Base-by-base conservation (phyloP, 2,888 invertebrate species). In the Brachyopa scutellaris region DNA sequence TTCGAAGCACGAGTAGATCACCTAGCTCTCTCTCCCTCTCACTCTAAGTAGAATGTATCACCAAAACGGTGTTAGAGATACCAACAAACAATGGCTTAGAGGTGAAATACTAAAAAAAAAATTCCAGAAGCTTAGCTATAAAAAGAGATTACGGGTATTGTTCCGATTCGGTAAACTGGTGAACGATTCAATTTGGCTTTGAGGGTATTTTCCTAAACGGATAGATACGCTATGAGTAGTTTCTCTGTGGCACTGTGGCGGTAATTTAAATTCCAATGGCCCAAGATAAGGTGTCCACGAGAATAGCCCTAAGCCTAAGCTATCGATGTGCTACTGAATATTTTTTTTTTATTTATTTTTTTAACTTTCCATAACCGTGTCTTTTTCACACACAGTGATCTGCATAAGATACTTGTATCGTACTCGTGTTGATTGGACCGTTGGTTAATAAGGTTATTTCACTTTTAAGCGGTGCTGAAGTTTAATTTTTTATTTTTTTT, bases 141-240 rank as follows among this genome's bases (percentile, higher is more conserved):
- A 55, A 29, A 36, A 0, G 19, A 26, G 80, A 80, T 80, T 80
- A 74, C 23, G 49, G 49, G 13, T 53, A 80, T 80, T 74, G 69
- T 80, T 69, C 42, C 42, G 45, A 26, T 62, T 72, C 72, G 7
- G 42, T 53, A 38, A 72, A 53, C 42, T 62, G 53, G 73, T 74
- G 69, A 69, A 74, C 74, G 62, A 51, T 80, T 80, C 74, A 80
- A 64, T 80, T 80, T 64, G 23, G 59, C 74, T 80, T 47, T 59
- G 19, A 36, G 80, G 57, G 29, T 45, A 55, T 73, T 73, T 73
- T 45, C 17, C 13, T 61, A 42, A 72, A 42, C 70, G 40, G 13
- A 15, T 2, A 42, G 7, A n/a, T n/a, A n/a, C n/a, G n/a, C n/a
- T n/a, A n/a, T n/a, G n/a, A 29, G 13, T 19, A n/a, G 38, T 26